Percentiles rank a stretch among this genome's conserved stretches.
phyloP scores from a whole-genome alignment of 2,113 vertebrate genomes.

The Nibea coibor region DNA sequence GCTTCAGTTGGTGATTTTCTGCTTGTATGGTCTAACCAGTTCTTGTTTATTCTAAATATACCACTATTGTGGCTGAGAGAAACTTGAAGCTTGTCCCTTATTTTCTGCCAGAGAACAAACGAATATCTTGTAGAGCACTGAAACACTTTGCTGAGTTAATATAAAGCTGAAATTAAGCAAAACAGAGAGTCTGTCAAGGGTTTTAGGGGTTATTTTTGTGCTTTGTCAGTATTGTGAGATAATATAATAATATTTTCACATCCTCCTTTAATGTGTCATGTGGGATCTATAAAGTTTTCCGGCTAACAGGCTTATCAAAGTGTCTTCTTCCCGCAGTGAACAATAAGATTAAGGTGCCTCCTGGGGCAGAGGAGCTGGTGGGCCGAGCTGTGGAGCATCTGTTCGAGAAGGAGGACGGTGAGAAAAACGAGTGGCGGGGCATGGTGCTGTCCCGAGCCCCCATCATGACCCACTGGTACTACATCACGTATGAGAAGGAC shows the following conservation, averaged over 20 bases:
- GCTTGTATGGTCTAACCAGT: neutral
- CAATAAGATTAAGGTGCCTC: constrained; percentile 86
- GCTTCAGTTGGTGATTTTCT: neutral
- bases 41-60: neutral
- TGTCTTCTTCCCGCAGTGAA: constrained; percentile 76
- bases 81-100: neutral
- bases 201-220: neutral
- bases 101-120: neutral
- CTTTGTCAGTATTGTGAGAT: constrained; percentile 6
- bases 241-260: constrained; percentile 21
- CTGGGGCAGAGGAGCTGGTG: constrained; percentile 85
- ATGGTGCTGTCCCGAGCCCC: constrained; percentile 88
- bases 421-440: constrained; percentile 88
- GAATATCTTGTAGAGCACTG: neutral
- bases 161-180: neutral
- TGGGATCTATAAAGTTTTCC: neutral
- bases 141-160: neutral
- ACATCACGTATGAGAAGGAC: constrained; percentile 89
- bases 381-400: constrained; percentile 87
- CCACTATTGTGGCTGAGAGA: neutral
- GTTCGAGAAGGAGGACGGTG: constrained; percentile 87
- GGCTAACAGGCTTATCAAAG: constrained; percentile 14
- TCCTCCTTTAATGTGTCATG: neutral
- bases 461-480: constrained; percentile 89
- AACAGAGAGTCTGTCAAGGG: neutral